phyloP scores from a whole-genome alignment of 2,888 invertebrate genomes.

The Chironomus tentans region DNA sequence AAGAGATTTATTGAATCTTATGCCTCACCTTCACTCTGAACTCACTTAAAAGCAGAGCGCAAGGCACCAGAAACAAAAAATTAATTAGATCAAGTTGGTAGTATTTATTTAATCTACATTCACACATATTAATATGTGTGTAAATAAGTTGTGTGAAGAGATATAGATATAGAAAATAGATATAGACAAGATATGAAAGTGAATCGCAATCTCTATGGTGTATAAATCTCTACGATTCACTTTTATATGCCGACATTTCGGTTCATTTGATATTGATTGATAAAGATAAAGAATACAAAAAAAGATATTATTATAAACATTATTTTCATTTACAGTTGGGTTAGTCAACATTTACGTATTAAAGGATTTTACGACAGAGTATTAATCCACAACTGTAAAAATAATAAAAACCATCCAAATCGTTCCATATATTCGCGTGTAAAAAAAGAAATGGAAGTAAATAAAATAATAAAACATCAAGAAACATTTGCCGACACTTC shows the following conservation, averaged over 20 bases:
- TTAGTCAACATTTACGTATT: slow-evolving; percentile 8
- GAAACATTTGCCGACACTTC: slow-evolving; percentile 5
- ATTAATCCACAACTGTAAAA: slow-evolving; percentile 19
- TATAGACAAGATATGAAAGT: too few species aligned
- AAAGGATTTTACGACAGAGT: slow-evolving; percentile 18
- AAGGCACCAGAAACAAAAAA: too few species aligned
- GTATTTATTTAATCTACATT: too few species aligned
- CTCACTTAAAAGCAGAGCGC: too few species aligned
- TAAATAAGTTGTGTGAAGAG: too few species aligned
- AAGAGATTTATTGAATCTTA: not conserved
- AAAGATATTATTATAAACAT: not conserved
- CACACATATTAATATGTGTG: too few species aligned
- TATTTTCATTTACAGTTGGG: slow-evolving; percentile 3
- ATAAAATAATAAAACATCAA: slow-evolving; percentile 22
- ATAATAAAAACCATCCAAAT: slow-evolving; percentile 4
- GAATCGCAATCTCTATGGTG: too few species aligned
- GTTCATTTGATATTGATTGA: not conserved
- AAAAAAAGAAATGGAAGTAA: slow-evolving; percentile 16
- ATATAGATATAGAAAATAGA: too few species aligned
- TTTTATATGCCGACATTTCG: not conserved
- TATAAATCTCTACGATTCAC: not conserved
- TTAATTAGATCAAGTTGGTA: too few species aligned
- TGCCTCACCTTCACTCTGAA: not conserved
- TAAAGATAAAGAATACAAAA: slow-evolving; percentile 3
- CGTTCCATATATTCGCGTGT: not conserved